Conservation (phyloP, 2,113 vertebrate species). For the Corythaeola cristata region DNA sequence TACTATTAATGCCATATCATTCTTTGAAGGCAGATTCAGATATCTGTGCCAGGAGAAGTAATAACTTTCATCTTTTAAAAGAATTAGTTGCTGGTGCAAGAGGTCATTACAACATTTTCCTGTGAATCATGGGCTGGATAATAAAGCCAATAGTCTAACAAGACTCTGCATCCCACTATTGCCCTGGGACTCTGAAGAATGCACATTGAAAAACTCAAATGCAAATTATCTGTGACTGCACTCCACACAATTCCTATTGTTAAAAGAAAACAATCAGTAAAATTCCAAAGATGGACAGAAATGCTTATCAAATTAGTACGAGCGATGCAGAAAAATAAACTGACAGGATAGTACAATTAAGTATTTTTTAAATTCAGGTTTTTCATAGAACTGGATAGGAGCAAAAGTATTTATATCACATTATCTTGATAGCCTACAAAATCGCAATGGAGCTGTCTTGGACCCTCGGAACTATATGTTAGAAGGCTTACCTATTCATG, state of each 20-base stretch:
- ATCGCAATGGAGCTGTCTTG: background rate
- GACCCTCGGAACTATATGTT: background rate
- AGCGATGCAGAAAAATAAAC: background rate
- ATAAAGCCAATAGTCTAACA: slow-evolving; percentile 53
- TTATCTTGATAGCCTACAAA: background rate
- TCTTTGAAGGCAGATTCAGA: slow-evolving; percentile 53
- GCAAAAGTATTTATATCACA: background rate
- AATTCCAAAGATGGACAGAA: background rate
- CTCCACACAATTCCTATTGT: background rate
- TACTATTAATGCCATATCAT: slow-evolving; percentile 58
- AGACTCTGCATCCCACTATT: slow-evolving; percentile 25
- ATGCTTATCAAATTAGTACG: background rate
- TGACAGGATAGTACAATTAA: accelerated
- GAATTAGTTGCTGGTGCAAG: slow-evolving; percentile 53
- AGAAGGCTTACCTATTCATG: background rate
- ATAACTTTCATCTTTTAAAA: slow-evolving; percentile 59
- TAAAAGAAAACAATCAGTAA: background rate
- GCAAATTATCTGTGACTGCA: slow-evolving; percentile 27
- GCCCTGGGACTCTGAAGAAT: slow-evolving; percentile 46
- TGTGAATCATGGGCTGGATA: slow-evolving; percentile 45
- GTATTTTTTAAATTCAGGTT: background rate
- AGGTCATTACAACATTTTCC: slow-evolving; percentile 59
- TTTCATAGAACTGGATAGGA: background rate
- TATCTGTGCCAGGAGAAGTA: slow-evolving; percentile 60
- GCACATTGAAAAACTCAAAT: background rate